phyloP scores from a whole-genome alignment of 2,888 invertebrate species.

The Leistus spinibarbis region DNA sequence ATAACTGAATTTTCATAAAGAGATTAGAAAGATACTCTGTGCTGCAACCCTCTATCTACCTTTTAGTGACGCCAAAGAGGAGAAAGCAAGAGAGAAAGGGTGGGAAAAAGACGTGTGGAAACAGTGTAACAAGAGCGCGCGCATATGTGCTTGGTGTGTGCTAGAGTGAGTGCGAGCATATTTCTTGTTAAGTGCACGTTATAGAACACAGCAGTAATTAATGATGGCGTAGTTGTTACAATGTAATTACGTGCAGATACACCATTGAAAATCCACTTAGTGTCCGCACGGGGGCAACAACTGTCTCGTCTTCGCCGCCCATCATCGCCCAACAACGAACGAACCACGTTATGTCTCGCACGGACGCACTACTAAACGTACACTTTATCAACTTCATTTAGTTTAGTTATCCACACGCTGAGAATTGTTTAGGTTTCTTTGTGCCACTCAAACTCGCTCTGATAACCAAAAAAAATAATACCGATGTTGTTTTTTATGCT shows the following conservation, averaged over 20 bases:
- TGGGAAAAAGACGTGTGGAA: background rate
- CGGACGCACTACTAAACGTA: background rate
- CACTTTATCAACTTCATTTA: background rate
- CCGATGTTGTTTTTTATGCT: too few relatives aligned
- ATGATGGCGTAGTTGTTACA: slow-evolving; percentile 46
- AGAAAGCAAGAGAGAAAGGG: slow-evolving; percentile 2
- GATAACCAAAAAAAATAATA: too few relatives aligned
- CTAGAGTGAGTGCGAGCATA: slow-evolving; percentile 4
- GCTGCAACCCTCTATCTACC: slow-evolving; percentile 15
- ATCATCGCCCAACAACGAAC: background rate
- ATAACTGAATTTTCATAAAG: slow-evolving; percentile 18
- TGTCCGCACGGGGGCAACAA: slow-evolving; percentile 28
- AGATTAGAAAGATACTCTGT: slow-evolving; percentile 32
- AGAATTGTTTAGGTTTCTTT: too few relatives aligned
- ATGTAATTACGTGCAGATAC: slow-evolving; percentile 46
- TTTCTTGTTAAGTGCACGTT: slow-evolving; percentile 37
- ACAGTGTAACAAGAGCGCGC: background rate
- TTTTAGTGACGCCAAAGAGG: slow-evolving; percentile 8
- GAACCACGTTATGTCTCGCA: background rate
- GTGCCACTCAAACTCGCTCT: too few relatives aligned
- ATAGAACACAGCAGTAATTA: slow-evolving; percentile 43
- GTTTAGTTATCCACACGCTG: background rate
- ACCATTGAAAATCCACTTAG: slow-evolving; percentile 47
- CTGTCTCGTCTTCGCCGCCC: background rate
- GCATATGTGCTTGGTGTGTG: background rate